Percentiles rank a stretch among this genome's conserved stretches.
phyloP scores from a whole-genome alignment of 2,797 vertebrate species.

The Allobates femoralis region DNA sequence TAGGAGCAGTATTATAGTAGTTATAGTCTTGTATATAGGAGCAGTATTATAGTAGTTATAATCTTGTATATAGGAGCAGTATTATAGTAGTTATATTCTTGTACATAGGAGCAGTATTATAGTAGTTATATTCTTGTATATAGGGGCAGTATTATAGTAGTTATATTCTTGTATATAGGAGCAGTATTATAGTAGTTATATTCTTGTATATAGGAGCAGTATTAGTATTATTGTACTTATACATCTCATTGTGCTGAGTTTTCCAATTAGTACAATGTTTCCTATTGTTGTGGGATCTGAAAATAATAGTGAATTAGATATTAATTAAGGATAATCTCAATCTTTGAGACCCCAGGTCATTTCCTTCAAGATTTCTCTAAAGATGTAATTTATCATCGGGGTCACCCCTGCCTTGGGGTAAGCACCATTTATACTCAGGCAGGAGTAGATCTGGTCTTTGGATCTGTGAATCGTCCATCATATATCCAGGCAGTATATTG shows the following conservation, averaged over 20 bases:
- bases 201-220: too few species aligned
- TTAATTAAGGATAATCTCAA: neutral
- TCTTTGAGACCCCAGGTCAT: neutral
- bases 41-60: slow-evolving; percentile 5
- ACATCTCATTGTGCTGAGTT: too few species aligned
- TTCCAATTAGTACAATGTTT: too few species aligned
- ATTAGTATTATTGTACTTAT: too few species aligned
- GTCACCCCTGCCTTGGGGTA: neutral
- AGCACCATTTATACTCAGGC: neutral
- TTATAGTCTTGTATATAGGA: slow-evolving; percentile 3
- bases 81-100: slow-evolving; percentile 15
- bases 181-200: slow-evolving; percentile 16
- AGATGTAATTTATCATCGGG: neutral
- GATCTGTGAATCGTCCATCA: neutral
- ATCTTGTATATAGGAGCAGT: slow-evolving; percentile 2
- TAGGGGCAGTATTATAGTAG: slow-evolving; percentile 15
- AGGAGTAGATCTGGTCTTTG: neutral
- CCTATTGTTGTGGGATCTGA: too few species aligned
- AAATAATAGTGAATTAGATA: too few species aligned
- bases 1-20: slow-evolving; percentile 20
- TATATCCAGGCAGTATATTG: neutral
- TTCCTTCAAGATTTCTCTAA: too few species aligned
- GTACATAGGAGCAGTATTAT: slow-evolving; percentile 6
- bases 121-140: slow-evolving; percentile 15
- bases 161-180: slow-evolving; percentile 2